phyloP scores from a whole-genome alignment of 2,113 vertebrate genomes.

The Bos taurus region DNA sequence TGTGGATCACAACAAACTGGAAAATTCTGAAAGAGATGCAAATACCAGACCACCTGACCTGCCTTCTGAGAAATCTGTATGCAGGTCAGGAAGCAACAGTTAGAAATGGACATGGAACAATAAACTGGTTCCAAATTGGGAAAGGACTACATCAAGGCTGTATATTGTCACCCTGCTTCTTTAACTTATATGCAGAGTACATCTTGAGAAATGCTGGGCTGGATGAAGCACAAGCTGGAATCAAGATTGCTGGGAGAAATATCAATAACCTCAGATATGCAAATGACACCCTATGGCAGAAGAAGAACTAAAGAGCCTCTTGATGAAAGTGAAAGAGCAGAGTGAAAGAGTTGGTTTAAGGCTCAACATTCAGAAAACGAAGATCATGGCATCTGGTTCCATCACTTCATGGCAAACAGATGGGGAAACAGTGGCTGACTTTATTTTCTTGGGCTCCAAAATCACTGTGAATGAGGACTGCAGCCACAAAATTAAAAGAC shows the following conservation, averaged over 20 bases:
- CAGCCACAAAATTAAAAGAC: not conserved
- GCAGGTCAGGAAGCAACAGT: not conserved
- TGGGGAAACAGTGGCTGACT: not conserved
- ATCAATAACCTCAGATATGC: not conserved
- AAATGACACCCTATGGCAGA: not conserved
- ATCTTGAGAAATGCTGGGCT: not conserved
- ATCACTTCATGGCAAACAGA: not conserved
- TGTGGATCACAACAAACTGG: not conserved
- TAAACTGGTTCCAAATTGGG: not conserved
- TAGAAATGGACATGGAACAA: not conserved
- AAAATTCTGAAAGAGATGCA: not conserved
- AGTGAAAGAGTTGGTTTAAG: not conserved
- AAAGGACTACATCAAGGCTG: not conserved
- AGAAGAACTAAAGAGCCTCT: not conserved
- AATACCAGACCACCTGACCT: not conserved
- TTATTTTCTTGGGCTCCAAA: not conserved
- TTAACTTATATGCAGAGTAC: not conserved
- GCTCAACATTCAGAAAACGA: not conserved
- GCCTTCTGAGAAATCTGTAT: not conserved
- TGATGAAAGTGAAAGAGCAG: not conserved
- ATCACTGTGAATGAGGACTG: not conserved
- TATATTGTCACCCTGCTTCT: not conserved
- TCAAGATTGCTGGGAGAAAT: not conserved
- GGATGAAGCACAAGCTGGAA: not conserved
- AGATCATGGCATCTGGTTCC: not conserved